phyloP scores from a whole-genome alignment of 2,888 invertebrate genomes.

The Rhogogaster chlorosoma region DNA sequence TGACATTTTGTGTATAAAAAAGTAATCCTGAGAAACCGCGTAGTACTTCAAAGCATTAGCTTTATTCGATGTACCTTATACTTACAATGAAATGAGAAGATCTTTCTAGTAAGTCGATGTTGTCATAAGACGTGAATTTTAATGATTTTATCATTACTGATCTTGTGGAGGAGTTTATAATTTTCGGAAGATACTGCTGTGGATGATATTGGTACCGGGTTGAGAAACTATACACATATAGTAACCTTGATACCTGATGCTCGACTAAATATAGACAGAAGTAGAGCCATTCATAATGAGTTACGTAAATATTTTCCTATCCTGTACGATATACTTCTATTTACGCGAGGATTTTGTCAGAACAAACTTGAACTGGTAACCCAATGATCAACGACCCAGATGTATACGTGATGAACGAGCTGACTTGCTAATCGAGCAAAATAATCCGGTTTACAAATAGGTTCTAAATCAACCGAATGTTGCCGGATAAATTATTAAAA shows the following conservation, averaged over 20 bases:
- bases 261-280: conserved; percentile 38
- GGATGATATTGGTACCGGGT: neutral
- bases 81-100: neutral
- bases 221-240: neutral
- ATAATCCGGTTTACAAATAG: conserved; percentile 33
- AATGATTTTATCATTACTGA: neutral
- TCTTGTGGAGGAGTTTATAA: neutral
- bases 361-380: conserved; percentile 16
- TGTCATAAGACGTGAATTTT: neutral
- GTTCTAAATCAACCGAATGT: conserved; percentile 35
- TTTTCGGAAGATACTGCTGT: neutral
- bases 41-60: neutral
- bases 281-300: conserved; percentile 36
- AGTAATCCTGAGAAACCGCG: neutral
- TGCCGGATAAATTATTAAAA: neutral
- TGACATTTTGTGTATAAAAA: neutral
- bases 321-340: neutral
- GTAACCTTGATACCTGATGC: conserved; percentile 5
- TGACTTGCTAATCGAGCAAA: neutral
- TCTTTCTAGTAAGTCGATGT: neutral
- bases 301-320: conserved; percentile 30
- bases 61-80: neutral
- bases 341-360: conserved; percentile 10
- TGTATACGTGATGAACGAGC: neutral
- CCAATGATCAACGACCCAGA: conserved; percentile 46